Conservation (phyloP, 2,888 invertebrate genomes). For the Dynastes hyllus region DNA sequence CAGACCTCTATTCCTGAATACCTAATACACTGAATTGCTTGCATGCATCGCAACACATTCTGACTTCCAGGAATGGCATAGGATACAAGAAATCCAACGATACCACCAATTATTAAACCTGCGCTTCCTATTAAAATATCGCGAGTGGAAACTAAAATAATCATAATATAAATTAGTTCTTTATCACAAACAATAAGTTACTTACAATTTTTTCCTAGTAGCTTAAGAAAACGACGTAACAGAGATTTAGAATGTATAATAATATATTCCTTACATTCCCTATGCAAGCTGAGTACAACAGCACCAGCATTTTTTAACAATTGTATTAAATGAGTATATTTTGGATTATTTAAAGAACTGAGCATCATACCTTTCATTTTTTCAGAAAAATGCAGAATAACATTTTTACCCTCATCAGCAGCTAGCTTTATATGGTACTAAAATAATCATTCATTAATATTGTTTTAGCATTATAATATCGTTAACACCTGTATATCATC, state of each 20-base stretch:
- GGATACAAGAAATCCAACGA: constrained; percentile 70
- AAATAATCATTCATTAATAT: constrained; percentile 38
- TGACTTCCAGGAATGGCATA: constrained; percentile 64
- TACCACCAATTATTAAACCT: constrained; percentile 70
- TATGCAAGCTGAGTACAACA: constrained; percentile 57
- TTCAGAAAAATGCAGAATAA: constrained; percentile 61
- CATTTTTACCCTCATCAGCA: constrained; percentile 64
- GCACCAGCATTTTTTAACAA: constrained; percentile 59
- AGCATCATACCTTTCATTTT: constrained; percentile 60
- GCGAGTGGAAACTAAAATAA: constrained; percentile 68
- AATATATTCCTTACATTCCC: constrained; percentile 62
- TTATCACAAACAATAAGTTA: background rate
- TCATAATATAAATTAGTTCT: constrained; percentile 27
- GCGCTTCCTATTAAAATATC: constrained; percentile 70
- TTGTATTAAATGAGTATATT: constrained; percentile 59
- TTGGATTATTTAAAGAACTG: constrained; percentile 62
- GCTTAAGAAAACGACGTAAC: constrained; percentile 56
- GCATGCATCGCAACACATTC: constrained; percentile 69
- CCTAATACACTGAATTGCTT: constrained; percentile 71
- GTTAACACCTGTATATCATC: constrained; percentile 66
- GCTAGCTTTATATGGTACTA: constrained; percentile 65
- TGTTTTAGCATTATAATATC: constrained; percentile 15
- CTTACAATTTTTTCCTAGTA: constrained; percentile 65
- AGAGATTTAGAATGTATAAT: constrained; percentile 45
- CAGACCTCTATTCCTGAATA: constrained; percentile 72